These are phyloP conservation scores for Acheta domesticus DNA, from an alignment of 2,888 invertebrate species.

Conservation along the genomic window DNA sequence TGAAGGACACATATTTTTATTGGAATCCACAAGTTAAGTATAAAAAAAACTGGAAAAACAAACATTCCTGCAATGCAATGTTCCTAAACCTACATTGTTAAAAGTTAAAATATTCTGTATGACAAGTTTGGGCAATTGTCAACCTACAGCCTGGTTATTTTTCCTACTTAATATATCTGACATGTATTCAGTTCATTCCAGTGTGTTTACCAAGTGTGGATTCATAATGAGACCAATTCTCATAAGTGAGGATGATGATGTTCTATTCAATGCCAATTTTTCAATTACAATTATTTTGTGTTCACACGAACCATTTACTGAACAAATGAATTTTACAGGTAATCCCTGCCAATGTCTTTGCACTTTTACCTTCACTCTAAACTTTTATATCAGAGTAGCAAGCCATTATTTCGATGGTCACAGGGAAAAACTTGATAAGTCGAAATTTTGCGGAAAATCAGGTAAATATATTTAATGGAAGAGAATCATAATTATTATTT, in stretches of 20 bases:
- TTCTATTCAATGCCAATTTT: conserved; percentile 1
- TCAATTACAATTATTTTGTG: background rate
- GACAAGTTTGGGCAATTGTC: background rate
- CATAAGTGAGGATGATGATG: conserved; percentile 5
- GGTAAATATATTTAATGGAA: too few species aligned
- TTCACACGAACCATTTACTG: too few species aligned
- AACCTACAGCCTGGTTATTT: background rate
- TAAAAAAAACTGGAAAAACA: background rate
- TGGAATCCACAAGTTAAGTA: background rate
- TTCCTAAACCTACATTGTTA: background rate
- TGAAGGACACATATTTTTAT: background rate
- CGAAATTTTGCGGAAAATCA: too few species aligned
- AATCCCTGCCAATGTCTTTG: too few species aligned
- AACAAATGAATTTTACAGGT: too few species aligned
- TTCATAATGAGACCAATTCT: background rate
- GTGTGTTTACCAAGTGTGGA: background rate
- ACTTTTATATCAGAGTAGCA: too few species aligned
- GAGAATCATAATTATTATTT: too few species aligned
- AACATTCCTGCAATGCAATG: background rate
- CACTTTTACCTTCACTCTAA: too few species aligned
- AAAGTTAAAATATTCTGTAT: background rate
- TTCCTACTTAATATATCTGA: background rate
- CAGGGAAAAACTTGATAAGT: too few species aligned
- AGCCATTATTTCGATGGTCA: too few species aligned
- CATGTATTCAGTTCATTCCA: conserved; percentile 18